Evolutionary conservation across 1,140 invertebrate species (phyloP).

Genomic region (Leptinotarsa texana): DNA sequence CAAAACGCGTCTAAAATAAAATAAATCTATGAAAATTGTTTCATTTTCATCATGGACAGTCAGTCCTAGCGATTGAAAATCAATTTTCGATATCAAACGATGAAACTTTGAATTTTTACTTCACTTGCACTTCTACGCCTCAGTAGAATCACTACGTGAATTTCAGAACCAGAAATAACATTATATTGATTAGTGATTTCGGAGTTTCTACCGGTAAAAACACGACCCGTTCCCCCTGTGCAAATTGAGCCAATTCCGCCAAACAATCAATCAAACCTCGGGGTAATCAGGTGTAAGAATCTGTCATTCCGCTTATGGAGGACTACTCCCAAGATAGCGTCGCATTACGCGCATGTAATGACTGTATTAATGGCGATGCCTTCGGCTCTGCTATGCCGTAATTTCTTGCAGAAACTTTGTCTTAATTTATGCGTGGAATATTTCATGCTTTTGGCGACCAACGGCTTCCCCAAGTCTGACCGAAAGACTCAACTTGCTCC

Average conservation of each 20-base stretch:
- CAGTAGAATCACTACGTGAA: no score
- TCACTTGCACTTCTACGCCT: no score
- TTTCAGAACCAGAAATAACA: no score
- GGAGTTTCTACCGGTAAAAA: not conserved
- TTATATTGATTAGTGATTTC: no score
- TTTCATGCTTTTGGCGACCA: constrained; percentile 45
- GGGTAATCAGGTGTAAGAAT: constrained; percentile 43
- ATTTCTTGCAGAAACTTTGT: constrained; percentile 51
- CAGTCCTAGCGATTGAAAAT: no score
- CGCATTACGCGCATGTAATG: constrained; percentile 44
- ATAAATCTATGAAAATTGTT: no score
- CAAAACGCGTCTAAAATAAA: no score
- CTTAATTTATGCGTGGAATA: constrained; percentile 50
- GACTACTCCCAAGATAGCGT: constrained; percentile 15
- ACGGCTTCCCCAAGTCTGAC: constrained; percentile 25
- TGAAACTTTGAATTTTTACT: no score
- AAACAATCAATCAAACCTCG: constrained; percentile 41
- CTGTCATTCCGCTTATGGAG: constrained; percentile 34
- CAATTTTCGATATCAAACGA: no score
- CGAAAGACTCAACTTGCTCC: constrained; percentile 9
- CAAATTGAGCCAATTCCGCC: not conserved
- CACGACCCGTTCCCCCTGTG: not conserved
- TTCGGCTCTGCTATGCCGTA: constrained; percentile 34
- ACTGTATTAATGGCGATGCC: constrained; percentile 48
- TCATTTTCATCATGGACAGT: no score